Evolutionary conservation across 1,140 invertebrate genomes (phyloP).

Genomic region (Cecropterus lyciades): DNA sequence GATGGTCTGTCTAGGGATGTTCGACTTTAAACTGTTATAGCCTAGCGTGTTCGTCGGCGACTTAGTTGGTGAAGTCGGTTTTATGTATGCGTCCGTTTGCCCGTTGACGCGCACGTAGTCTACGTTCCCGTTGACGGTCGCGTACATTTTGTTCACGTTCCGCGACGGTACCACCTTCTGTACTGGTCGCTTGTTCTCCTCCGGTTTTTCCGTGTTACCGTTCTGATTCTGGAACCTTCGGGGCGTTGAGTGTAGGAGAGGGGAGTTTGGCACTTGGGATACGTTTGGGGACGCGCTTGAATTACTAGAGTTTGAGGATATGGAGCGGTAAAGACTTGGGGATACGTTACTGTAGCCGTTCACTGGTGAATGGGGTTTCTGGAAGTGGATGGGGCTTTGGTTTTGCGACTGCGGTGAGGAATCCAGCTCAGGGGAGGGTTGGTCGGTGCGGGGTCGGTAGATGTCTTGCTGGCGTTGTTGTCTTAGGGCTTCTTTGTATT

Average conservation of each 20-base stretch:
- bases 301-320: slow-evolving; percentile 67
- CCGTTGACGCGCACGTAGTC: slow-evolving; percentile 70
- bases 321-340: slow-evolving; percentile 61
- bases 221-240: slow-evolving; percentile 71
- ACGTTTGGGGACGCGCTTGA: slow-evolving; percentile 54
- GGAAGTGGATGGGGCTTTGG: slow-evolving; percentile 69
- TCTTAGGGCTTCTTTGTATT: slow-evolving; percentile 94
- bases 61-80: slow-evolving; percentile 90
- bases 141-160: slow-evolving; percentile 78
- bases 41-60: slow-evolving; percentile 81
- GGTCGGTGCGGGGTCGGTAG: slow-evolving; percentile 86
- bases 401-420: slow-evolving; percentile 67
- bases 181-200: slow-evolving; percentile 81
- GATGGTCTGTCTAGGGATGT: slow-evolving; percentile 64
- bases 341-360: slow-evolving; percentile 80
- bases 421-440: slow-evolving; percentile 77
- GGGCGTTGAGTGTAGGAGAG: slow-evolving; percentile 76
- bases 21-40: slow-evolving; percentile 82
- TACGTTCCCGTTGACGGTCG: slow-evolving; percentile 68
- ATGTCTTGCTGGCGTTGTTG: slow-evolving; percentile 92
- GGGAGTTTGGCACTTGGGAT: slow-evolving; percentile 69
- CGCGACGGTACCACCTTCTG: slow-evolving; percentile 86
- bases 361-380: slow-evolving; percentile 75
- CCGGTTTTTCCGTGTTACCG: slow-evolving; percentile 64
- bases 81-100: slow-evolving; percentile 87